Evolutionary conservation across 1,140 invertebrate species (phyloP).

Genomic region (Brachionus koreanus): DNA sequence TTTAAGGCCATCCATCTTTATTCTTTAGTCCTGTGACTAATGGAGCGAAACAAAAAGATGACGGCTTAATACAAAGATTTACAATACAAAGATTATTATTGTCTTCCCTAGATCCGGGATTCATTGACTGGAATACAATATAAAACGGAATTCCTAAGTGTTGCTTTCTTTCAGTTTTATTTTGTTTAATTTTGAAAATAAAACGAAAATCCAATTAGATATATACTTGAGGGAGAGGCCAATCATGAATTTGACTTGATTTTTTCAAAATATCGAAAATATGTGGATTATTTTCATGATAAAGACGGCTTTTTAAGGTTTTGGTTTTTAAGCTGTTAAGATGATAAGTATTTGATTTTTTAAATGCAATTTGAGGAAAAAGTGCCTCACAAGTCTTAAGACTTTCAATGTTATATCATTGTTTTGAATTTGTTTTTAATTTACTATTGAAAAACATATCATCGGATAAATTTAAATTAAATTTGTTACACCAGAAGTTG

Average conservation of each 20-base stretch:
- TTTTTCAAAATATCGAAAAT: neutral
- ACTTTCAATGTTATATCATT: slow-evolving; percentile 15
- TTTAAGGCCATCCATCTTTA: neutral
- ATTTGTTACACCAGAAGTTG: neutral
- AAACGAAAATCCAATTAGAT: neutral
- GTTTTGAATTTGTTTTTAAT: too few species aligned
- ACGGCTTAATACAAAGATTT: neutral
- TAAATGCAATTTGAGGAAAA: neutral
- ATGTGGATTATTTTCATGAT: neutral
- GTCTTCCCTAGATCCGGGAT: neutral
- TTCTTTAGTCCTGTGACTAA: neutral
- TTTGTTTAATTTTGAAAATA: neutral
- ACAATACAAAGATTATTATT: neutral
- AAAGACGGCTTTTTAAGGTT: slow-evolving; percentile 6
- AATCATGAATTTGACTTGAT: neutral
- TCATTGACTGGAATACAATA: neutral
- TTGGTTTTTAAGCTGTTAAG: neutral
- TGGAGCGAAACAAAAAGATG: neutral
- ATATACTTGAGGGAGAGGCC: neutral
- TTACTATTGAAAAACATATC: neutral
- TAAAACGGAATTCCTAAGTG: neutral
- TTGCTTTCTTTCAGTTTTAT: neutral
- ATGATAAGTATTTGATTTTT: neutral
- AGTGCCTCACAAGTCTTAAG: neutral
- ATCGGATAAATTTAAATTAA: neutral